Conservation (phyloP, 2,888 invertebrate species). For the Cryptophagus acutangulus region DNA sequence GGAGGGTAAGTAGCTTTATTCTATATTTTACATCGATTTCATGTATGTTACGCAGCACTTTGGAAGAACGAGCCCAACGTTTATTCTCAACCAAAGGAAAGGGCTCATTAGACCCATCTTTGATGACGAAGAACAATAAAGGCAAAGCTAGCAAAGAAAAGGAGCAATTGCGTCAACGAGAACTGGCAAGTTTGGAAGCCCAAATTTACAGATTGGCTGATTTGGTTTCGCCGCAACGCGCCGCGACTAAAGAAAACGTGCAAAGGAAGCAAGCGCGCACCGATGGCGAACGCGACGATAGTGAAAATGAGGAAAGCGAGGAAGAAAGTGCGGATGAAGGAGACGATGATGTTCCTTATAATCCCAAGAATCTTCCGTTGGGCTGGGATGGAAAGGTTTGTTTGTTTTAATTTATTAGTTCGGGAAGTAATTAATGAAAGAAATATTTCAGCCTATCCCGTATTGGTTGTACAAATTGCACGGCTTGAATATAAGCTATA, state of each 20-base stretch:
- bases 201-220: slow-evolving; percentile 87
- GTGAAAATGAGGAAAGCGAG: slow-evolving; percentile 82
- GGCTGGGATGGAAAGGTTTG: slow-evolving; percentile 96
- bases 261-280: slow-evolving; percentile 96
- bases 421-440: not conserved
- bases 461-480: slow-evolving; percentile 99
- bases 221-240: slow-evolving; percentile 76
- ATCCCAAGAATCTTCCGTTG: slow-evolving; percentile 97
- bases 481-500: slow-evolving; percentile 97
- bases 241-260: slow-evolving; percentile 95
- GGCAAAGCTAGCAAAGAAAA: slow-evolving; percentile 60
- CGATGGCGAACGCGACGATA: slow-evolving; percentile 88
- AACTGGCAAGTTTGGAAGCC: slow-evolving; percentile 83
- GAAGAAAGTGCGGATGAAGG: slow-evolving; percentile 77
- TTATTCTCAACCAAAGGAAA: slow-evolving; percentile 95
- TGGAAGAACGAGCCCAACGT: slow-evolving; percentile 95
- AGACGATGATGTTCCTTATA: slow-evolving; percentile 95
- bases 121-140: slow-evolving; percentile 86
- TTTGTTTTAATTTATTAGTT: no score
- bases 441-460: slow-evolving; percentile 61
- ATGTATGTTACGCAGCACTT: slow-evolving; percentile 56
- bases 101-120: slow-evolving; percentile 82
- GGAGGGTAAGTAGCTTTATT: slow-evolving; percentile 79
- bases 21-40: slow-evolving; percentile 1
- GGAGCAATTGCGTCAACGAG: slow-evolving; percentile 71